Evolutionary conservation across 2,888 invertebrate genomes (phyloP).

Genomic region (Micoletzkya japonica): DNA sequence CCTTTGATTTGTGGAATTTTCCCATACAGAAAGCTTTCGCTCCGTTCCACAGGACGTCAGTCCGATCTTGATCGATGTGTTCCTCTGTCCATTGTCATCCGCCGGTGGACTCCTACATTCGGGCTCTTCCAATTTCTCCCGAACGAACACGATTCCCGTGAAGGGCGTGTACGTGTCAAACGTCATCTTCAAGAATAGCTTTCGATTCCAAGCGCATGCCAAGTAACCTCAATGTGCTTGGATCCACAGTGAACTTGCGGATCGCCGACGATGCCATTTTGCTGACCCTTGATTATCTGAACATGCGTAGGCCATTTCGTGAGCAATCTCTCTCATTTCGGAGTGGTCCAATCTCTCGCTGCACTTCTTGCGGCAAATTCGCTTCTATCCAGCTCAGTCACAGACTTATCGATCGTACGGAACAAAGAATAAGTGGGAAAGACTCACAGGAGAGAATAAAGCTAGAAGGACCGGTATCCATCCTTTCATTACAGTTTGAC

Average conservation of each 20-base stretch:
- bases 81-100: conserved; percentile 13
- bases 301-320: too few relatives aligned
- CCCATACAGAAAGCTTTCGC: neutral
- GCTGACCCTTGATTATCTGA: too few relatives aligned
- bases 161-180: conserved; percentile 19
- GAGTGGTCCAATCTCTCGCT: neutral
- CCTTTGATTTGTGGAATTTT: neutral
- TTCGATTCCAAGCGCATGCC: too few relatives aligned
- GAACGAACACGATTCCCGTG: conserved; percentile 28
- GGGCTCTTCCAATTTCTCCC: conserved; percentile 20
- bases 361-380: neutral
- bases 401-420: neutral
- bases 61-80: conserved; percentile 21
- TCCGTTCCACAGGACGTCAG: conserved; percentile 19
- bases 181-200: neutral
- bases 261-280: conserved; percentile 56
- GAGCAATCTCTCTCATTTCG: too few relatives aligned
- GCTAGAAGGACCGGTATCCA: neutral
- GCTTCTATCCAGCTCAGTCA: too few relatives aligned
- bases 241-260: conserved; percentile 58
- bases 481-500: neutral
- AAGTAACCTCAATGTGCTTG: conserved; percentile 46
- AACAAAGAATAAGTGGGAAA: neutral
- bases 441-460: neutral
- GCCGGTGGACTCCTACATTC: conserved; percentile 22